A percentile compares a stretch with the other conserved stretches of the same genome.
phyloP scores from a whole-genome alignment of 1,140 invertebrate genomes.

The Sinonovacula constricta region DNA sequence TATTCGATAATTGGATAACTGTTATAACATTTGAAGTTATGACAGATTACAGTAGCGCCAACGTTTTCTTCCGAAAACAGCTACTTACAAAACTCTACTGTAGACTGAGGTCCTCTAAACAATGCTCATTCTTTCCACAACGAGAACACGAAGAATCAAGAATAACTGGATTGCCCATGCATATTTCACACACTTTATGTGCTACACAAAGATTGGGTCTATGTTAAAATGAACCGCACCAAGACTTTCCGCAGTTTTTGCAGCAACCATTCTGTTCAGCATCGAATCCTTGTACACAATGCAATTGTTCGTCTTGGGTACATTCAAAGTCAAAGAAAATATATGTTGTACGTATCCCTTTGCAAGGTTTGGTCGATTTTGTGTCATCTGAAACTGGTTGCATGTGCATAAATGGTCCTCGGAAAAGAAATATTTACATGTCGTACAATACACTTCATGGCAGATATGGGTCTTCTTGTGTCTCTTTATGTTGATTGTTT shows the following conservation, averaged over 20 bases:
- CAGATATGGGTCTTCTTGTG: conserved; percentile 8
- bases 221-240: conserved; percentile 7
- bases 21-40: too few species aligned
- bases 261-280: neutral
- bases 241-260: neutral
- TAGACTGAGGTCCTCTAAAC: too few species aligned
- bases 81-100: too few species aligned
- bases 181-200: too few species aligned
- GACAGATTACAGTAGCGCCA: conserved; percentile 1
- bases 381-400: conserved; percentile 6
- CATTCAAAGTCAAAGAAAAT: conserved; percentile 27
- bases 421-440: conserved; percentile 1
- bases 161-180: too few species aligned
- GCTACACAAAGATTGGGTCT: too few species aligned
- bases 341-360: conserved; percentile 9
- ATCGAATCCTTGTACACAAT: neutral
- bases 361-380: neutral
- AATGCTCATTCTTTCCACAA: too few species aligned
- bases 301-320: neutral
- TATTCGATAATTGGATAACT: neutral
- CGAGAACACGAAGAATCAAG: too few species aligned
- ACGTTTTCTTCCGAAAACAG: too few species aligned
- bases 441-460: too few species aligned
- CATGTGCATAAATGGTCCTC: conserved; percentile 16
- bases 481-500: too few species aligned